Base-by-base conservation (phyloP, 2,888 invertebrate genomes). In the Morinoia aosen region DNA sequence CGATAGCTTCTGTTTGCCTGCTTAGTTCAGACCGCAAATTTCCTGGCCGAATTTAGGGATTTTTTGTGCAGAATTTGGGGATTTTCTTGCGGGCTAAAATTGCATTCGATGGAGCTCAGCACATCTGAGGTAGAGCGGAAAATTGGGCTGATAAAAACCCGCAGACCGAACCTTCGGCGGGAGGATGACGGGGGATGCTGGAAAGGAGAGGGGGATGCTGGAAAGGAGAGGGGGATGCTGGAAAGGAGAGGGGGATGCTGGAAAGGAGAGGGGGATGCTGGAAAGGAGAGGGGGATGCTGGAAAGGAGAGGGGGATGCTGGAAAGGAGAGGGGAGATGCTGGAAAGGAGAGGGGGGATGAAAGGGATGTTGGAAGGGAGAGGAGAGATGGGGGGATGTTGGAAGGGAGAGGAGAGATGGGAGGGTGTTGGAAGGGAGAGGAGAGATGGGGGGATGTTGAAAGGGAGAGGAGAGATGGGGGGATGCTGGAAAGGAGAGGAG, bases 111-210 rank as follows among this genome's bases (percentile, higher is more conserved):
- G 93, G 57, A 93, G 93, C 93, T 93, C 93, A 58, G 93, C 93
- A 93, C 93, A 93, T 93, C 93, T 93, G 93, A 93, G 39, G 93
- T 93, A 12, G 93, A 48, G 93, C 93, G 93, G 93, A 93, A 93
- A 93, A 93, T 93, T 93, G 93, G 93, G 25, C n/a, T 10, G 93
- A 93, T 93, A 93, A 93, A 93, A 93, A 93, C 57, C 93, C 93
- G 57, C 93, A 14, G 93, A 7, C 93, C 48, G 25, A 90, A 14
- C 90, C 48, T 48, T 0, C 93, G 16, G 58, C 0, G 33, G 76
- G 57, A n/a, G 58, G 25, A 10, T 8, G 93, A 57, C 58, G 93
- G 33, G 58, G 93, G 57, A 58, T 39, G 25, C 1, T 10, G 33
- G 58, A 33, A 93, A 14, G 93, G 14, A 19, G 93, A 19, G 93